Conservation (phyloP, 2,888 invertebrate genomes). For the Nephrotoma guestfalica region DNA sequence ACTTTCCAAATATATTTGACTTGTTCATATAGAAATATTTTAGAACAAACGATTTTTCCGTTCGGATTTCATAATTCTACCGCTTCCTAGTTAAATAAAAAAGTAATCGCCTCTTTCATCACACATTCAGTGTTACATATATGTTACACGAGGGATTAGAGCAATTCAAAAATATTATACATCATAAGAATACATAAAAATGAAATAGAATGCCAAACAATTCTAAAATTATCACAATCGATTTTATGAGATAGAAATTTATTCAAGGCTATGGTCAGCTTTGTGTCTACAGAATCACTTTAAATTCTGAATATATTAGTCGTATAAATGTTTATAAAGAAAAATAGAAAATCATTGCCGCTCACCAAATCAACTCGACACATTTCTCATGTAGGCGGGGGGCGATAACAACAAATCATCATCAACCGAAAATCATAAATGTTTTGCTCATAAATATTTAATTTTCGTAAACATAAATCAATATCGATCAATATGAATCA, state of each 20-base stretch:
- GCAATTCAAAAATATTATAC: no score
- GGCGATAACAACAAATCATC: not conserved
- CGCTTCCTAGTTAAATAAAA: no score
- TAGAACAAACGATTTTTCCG: no score
- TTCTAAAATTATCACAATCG: not conserved
- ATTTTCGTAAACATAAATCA: no score
- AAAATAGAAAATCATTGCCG: not conserved
- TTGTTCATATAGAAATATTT: no score
- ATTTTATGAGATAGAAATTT: not conserved
- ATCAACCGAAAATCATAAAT: not conserved
- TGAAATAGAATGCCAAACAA: not conserved
- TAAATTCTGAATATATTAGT: not conserved
- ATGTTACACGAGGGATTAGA: no score
- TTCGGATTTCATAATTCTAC: no score
- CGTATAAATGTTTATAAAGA: not conserved
- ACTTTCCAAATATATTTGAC: no score
- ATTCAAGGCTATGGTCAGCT: not conserved
- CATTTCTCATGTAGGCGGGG: not conserved
- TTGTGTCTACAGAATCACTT: not conserved
- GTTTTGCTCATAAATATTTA: not conserved
- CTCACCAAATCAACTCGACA: not conserved
- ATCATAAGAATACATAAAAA: not conserved
- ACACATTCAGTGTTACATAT: no score
- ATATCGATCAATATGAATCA: not conserved
- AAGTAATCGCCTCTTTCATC: no score